These are phyloP conservation scores for Amblyornis subalaris DNA, from an alignment of 2,113 vertebrate species.

Conservation along the genomic window DNA sequence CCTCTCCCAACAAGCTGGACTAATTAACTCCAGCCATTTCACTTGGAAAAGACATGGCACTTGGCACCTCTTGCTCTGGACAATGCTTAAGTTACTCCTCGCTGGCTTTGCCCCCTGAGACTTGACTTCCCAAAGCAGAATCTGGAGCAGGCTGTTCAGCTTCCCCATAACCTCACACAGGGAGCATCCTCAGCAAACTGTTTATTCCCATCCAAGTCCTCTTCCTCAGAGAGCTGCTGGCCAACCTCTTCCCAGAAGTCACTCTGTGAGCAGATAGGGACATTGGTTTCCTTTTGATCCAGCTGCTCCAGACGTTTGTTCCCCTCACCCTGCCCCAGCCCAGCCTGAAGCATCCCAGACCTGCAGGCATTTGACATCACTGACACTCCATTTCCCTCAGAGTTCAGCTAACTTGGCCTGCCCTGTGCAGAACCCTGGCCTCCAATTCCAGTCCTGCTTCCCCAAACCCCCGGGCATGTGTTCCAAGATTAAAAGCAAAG, in stretches of 20 bases:
- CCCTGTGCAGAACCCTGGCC: neutral
- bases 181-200: neutral
- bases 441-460: neutral
- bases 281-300: neutral
- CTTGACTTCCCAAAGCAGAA: neutral
- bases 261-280: neutral
- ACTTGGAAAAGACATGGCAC: neutral
- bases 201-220: neutral
- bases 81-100: neutral
- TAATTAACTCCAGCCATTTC: neutral
- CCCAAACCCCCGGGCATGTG: accelerated
- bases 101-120: neutral
- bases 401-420: neutral
- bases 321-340: neutral
- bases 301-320: neutral
- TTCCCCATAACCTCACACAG: neutral
- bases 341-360: conserved; percentile 5
- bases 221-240: neutral
- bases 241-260: neutral
- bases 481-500: neutral
- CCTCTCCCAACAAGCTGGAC: neutral
- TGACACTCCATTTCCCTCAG: neutral
- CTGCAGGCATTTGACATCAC: neutral
- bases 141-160: neutral
- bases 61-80: neutral